A percentile compares a stretch with the other conserved stretches of the same genome.
phyloP scores from a whole-genome alignment of 2,797 vertebrate genomes.

The Calcarius lapponicus region DNA sequence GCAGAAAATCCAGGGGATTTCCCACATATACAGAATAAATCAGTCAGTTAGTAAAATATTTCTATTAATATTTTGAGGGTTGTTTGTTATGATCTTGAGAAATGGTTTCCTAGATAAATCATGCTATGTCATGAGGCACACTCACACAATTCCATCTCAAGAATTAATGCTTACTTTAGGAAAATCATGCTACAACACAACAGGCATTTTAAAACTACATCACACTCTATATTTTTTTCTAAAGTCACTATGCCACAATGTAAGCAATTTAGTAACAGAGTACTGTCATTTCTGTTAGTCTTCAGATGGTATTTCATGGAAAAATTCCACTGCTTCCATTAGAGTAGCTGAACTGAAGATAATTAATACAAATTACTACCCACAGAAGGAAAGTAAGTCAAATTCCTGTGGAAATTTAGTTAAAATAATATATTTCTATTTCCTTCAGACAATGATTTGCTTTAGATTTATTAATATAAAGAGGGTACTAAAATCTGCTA shows the following conservation, averaged over 20 bases:
- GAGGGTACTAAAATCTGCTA: neutral
- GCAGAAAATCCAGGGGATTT: neutral
- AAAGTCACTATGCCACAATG: neutral
- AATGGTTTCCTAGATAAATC: neutral
- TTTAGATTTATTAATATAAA: neutral
- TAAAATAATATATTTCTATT: neutral
- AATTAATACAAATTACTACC: neutral
- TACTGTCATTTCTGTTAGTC: neutral
- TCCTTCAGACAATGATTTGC: neutral
- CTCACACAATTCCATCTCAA: neutral
- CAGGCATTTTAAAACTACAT: neutral
- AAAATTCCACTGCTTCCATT: neutral
- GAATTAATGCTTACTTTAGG: neutral
- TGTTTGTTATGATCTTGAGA: neutral
- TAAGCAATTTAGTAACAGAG: neutral
- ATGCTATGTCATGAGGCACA: neutral
- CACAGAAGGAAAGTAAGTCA: neutral
- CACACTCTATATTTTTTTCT: neutral
- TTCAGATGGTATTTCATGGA: neutral
- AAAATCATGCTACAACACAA: neutral
- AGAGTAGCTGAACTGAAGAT: neutral
- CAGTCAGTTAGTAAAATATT: neutral
- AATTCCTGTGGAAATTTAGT: neutral
- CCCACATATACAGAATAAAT: neutral
- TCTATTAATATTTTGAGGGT: neutral